Evolutionary conservation across 2,888 invertebrate genomes (phyloP).

Genomic region (Sthenelais limicola): DNA sequence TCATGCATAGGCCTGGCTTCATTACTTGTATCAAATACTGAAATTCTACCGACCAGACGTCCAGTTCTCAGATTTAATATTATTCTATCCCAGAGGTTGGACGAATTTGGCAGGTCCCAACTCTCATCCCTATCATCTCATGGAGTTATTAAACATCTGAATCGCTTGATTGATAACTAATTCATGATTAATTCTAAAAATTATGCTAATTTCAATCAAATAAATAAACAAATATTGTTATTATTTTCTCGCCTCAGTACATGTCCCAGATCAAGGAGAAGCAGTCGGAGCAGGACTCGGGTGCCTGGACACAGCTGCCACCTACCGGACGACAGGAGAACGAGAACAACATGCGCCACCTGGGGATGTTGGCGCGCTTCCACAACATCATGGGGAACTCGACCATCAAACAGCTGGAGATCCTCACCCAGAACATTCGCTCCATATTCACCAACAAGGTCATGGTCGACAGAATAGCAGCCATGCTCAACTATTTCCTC

Average conservation of each 20-base stretch:
- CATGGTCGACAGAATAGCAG: slow-evolving; percentile 92
- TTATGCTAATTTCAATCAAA: no score
- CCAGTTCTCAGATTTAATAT: no score
- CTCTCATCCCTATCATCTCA: no score
- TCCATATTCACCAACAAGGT: slow-evolving; percentile 90
- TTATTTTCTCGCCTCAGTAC: slow-evolving; percentile 55
- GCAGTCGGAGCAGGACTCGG: slow-evolving; percentile 80
- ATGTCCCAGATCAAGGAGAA: slow-evolving; percentile 90
- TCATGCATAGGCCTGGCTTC: no score
- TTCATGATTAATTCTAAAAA: no score
- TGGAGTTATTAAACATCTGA: no score
- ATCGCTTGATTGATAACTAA: no score
- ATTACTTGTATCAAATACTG: no score
- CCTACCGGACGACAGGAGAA: slow-evolving; percentile 81
- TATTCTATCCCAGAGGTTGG: no score
- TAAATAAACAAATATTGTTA: no score
- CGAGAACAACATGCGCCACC: slow-evolving; percentile 74
- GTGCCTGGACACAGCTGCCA: slow-evolving; percentile 83
- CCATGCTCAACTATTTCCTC: slow-evolving; percentile 96
- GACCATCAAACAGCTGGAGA: slow-evolving; percentile 86
- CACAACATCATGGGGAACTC: slow-evolving; percentile 93
- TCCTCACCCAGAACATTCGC: slow-evolving; percentile 65
- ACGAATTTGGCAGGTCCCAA: no score
- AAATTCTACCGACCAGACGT: no score
- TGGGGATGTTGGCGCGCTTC: slow-evolving; percentile 81